Conservation (phyloP, 2,888 invertebrate species). For the Aphidius colemani region DNA sequence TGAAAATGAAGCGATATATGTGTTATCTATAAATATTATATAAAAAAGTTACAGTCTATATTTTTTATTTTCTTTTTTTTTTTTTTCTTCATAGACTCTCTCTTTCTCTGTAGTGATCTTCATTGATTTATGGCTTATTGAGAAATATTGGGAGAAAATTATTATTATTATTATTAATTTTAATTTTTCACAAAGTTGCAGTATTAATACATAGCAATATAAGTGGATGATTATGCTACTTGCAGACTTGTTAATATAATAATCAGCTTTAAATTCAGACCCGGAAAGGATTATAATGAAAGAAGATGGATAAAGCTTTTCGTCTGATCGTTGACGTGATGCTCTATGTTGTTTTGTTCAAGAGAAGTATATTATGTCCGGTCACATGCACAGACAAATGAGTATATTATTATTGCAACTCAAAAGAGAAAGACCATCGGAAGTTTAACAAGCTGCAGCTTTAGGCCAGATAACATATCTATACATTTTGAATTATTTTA, state of each 20-base stretch:
- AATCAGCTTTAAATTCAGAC: slow-evolving; percentile 16
- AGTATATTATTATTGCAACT: slow-evolving; percentile 48
- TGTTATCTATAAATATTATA: too few relatives aligned
- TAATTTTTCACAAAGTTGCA: too few relatives aligned
- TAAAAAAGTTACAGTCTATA: neutral
- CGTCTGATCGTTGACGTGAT: neutral
- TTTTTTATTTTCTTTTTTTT: neutral
- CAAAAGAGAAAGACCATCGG: slow-evolving; percentile 50
- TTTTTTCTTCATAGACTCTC: too few relatives aligned
- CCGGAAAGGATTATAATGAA: slow-evolving; percentile 51
- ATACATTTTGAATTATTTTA: too few relatives aligned
- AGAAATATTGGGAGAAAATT: slow-evolving; percentile 53
- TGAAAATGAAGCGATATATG: too few relatives aligned
- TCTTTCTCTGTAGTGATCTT: too few relatives aligned
- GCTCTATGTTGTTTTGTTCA: too few relatives aligned
- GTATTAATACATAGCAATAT: too few relatives aligned
- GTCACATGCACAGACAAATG: neutral
- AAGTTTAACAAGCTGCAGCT: slow-evolving; percentile 56
- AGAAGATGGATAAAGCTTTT: slow-evolving; percentile 17
- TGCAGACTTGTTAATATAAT: too few relatives aligned
- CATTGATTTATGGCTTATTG: slow-evolving; percentile 60
- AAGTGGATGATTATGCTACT: too few relatives aligned
- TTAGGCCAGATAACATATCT: slow-evolving; percentile 53
- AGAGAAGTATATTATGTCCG: slow-evolving; percentile 20
- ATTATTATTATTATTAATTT: too few relatives aligned